Conservation (phyloP, 2,888 invertebrate species). For the Pseudolycoriella hygida region DNA sequence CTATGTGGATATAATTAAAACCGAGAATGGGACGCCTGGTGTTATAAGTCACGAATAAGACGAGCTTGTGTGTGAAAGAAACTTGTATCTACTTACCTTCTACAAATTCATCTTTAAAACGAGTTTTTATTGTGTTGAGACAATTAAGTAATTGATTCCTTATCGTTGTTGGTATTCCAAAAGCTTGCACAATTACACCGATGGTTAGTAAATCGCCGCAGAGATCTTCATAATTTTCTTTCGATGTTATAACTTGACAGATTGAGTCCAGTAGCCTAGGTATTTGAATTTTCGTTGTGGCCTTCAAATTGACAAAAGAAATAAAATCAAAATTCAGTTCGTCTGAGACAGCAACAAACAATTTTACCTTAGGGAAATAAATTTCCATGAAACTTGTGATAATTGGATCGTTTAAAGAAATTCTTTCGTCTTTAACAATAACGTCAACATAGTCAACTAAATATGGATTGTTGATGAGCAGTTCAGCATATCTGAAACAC, state of each 20-base stretch:
- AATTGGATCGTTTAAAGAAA: constrained; percentile 64
- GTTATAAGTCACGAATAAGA: too few relatives aligned
- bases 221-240: constrained; percentile 27
- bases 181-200: constrained; percentile 27
- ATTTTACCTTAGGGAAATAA: constrained; percentile 69
- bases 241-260: constrained; percentile 27
- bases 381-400: constrained; percentile 77
- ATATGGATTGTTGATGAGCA: constrained; percentile 64
- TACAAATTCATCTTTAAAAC: constrained; percentile 9
- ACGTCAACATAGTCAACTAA: constrained; percentile 82
- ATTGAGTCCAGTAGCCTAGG: constrained; percentile 28
- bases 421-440: constrained; percentile 72
- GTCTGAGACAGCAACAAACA: neutral
- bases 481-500: constrained; percentile 56
- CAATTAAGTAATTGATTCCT: constrained; percentile 26
- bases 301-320: constrained; percentile 15
- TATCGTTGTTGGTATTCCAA: constrained; percentile 26
- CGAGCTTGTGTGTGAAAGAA: too few relatives aligned
- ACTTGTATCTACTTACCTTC: constrained; percentile 8
- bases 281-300: constrained; percentile 25
- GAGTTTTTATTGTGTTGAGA: constrained; percentile 17
- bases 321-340: too few relatives aligned
- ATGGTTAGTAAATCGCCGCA: constrained; percentile 30
- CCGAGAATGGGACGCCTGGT: too few relatives aligned
- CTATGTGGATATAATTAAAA: too few relatives aligned